Conservation (phyloP, 1,140 invertebrate species). For the Akabosia matsudoensis region DNA sequence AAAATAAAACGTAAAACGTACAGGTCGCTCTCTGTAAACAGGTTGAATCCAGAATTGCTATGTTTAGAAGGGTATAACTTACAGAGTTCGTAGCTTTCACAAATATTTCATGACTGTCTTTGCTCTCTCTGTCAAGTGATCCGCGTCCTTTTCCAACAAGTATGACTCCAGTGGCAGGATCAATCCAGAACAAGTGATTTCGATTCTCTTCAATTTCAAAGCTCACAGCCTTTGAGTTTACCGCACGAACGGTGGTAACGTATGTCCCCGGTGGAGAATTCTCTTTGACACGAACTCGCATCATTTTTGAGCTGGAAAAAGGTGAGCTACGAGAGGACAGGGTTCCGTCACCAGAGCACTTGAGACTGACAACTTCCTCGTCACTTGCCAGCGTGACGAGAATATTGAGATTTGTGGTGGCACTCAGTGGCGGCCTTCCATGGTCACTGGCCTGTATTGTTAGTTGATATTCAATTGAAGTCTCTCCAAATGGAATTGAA, state of each 20-base stretch:
- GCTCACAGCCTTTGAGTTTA: conserved; percentile 71
- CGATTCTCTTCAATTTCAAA: conserved; percentile 78
- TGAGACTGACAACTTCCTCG: conserved; percentile 36
- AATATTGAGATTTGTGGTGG: conserved; percentile 44
- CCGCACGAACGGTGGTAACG: conserved; percentile 71
- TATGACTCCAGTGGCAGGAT: conserved; percentile 79
- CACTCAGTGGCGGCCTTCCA: conserved; percentile 62
- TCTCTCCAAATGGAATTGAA: conserved; percentile 59
- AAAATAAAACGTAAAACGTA: conserved; percentile 25
- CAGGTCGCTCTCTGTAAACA: no score
- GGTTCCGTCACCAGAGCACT: conserved; percentile 46
- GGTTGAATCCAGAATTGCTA: neutral
- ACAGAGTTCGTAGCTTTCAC: conserved; percentile 82
- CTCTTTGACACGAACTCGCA: conserved; percentile 73
- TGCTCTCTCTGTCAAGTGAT: conserved; percentile 74
- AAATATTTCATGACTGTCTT: conserved; percentile 75
- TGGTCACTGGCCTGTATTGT: conserved; percentile 88
- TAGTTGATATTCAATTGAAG: conserved; percentile 74
- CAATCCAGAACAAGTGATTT: conserved; percentile 72
- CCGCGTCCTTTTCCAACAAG: conserved; percentile 60
- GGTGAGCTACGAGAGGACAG: conserved; percentile 69
- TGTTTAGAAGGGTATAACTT: conserved; percentile 46
- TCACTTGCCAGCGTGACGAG: conserved; percentile 44
- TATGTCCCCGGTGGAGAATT: conserved; percentile 73
- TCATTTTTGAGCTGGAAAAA: conserved; percentile 65